Base-by-base conservation (phyloP, 2,113 vertebrate species). In the Cephalopterus ornatus region DNA sequence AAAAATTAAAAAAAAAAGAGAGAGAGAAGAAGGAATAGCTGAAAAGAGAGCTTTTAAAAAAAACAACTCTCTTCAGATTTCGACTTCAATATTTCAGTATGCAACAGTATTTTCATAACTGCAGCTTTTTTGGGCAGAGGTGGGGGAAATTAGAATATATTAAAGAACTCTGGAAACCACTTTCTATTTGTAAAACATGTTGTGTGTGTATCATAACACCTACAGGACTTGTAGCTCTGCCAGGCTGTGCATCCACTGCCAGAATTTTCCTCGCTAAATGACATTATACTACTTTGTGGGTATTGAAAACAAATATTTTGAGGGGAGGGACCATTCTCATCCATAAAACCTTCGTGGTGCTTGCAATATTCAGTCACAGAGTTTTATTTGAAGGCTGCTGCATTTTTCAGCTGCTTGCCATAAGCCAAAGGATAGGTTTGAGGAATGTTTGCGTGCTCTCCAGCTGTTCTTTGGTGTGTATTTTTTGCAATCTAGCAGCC, bases 21-120 rank as follows among this genome's bases (percentile, higher is more conserved):
- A 26, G 59, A 46, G 42, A 80, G 68, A 30, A 95, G 85, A 72
- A 89, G 90, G 95, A 92, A 97, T 94, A 87, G 92, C 96, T 97
- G 97, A 97, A 98, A 97, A 98, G 95, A 95, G 97, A 97, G 94
- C 97, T 97, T 97, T 97, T 86, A 53, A 63, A 85, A 95, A 95
- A 97, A 96, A 49, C 95, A 97, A 76, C 96, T 95, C 92, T 94
- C 96, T 98, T 95, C 97, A 97, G 96, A 97, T 97, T 93, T 97
- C 93, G 96, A 95, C 96, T 95, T 97, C 97, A 97, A 97, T 97
- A 94, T 97, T 97, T 98, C 97, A 98, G 93, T 97, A 91, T 95
- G 97, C 97, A 97, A 91, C 97, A 95, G 95, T 97, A 79, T 94
- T 98, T 98, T 98, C 97, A 98, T 98, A 98, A 98, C 96, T 96